Conservation (phyloP, 2,888 invertebrate species). For the Microctonus brassicae region DNA sequence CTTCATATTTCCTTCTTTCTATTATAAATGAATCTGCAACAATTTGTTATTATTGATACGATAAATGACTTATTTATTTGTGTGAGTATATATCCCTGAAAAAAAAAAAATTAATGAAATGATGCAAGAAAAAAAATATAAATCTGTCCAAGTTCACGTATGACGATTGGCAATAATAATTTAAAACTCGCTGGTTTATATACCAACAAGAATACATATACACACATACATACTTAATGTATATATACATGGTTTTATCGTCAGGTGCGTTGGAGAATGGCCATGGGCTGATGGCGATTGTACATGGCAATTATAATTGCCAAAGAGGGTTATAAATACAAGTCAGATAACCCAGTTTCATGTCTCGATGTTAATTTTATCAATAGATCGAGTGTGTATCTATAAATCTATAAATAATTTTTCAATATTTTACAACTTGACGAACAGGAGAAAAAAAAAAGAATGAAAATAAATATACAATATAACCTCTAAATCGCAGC, state of each 20-base stretch:
- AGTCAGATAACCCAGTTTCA: conserved; percentile 37
- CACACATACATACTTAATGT: no score
- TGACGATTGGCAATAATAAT: background rate
- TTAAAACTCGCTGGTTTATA: background rate
- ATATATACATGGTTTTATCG: background rate
- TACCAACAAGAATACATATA: no score
- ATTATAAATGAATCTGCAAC: background rate
- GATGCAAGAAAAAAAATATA: background rate
- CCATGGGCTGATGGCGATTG: conserved; percentile 21
- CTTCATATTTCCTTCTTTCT: no score
- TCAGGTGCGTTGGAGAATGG: background rate
- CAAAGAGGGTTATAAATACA: conserved; percentile 36
- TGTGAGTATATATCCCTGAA: conserved; percentile 2
- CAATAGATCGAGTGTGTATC: conserved; percentile 18
- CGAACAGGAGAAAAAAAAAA: background rate
- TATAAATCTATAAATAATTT: conserved; percentile 18
- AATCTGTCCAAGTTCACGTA: background rate
- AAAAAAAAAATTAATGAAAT: background rate
- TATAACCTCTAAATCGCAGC: no score
- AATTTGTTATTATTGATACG: background rate
- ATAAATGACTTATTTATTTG: background rate
- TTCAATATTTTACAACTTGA: background rate
- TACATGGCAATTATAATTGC: conserved; percentile 34
- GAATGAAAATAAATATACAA: background rate
- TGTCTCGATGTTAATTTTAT: conserved; percentile 27